Evolutionary conservation across 2,797 vertebrate species (phyloP).

Genomic region (Anas bernieri): DNA sequence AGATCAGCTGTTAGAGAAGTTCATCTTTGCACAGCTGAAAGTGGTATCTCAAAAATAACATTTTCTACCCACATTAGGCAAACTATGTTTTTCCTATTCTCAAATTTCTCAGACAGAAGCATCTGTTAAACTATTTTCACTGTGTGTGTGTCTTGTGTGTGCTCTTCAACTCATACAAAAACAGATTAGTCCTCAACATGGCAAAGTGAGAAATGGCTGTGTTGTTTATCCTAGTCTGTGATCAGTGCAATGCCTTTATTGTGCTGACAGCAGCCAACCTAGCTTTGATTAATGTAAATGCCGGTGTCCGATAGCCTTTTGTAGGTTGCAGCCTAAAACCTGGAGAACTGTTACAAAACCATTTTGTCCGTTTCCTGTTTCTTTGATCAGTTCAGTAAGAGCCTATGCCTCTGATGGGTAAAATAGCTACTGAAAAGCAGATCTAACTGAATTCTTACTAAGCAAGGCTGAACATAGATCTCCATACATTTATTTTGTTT

Average conservation of each 20-base stretch:
- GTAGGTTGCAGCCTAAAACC: neutral
- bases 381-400: neutral
- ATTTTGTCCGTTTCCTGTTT: neutral
- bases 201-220: neutral
- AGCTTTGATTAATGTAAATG: neutral
- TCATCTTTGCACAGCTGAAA: neutral
- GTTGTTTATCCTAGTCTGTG: neutral
- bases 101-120: neutral
- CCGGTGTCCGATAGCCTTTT: fast-evolving
- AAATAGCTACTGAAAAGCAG: neutral
- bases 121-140: neutral
- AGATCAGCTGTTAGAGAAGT: neutral
- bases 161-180: neutral
- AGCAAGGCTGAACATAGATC: neutral
- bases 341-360: neutral
- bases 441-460: neutral
- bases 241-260: neutral
- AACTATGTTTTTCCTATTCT: neutral
- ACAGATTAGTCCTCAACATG: neutral
- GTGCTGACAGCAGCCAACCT: neutral
- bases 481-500: neutral
- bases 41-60: neutral
- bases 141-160: neutral
- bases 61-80: neutral
- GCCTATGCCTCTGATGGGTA: neutral